phyloP scores from a whole-genome alignment of 2,888 invertebrate species.

The Xylocampa areola region DNA sequence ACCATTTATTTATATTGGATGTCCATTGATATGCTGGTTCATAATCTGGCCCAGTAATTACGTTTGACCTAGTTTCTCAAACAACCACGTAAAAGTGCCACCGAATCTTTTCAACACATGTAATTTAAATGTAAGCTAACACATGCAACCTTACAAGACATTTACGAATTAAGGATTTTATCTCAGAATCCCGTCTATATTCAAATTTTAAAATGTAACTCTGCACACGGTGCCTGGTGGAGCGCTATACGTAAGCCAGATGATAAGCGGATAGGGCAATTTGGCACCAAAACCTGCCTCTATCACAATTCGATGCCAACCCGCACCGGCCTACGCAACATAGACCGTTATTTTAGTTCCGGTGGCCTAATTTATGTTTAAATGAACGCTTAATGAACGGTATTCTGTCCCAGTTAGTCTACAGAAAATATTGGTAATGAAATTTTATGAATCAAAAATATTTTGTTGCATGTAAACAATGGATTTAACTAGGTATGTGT shows the following conservation, averaged over 20 bases:
- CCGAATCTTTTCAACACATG: conserved; percentile 2
- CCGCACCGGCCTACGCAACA: conserved; percentile 71
- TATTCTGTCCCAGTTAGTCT: conserved; percentile 60
- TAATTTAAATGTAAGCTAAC: conserved; percentile 9
- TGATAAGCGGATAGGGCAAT: conserved; percentile 86
- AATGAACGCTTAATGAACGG: conserved; percentile 68
- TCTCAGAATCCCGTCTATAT: conserved; percentile 62
- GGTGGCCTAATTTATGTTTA: conserved; percentile 79
- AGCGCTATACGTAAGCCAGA: conserved; percentile 77
- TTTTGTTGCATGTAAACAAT: conserved; percentile 39
- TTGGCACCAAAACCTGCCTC: conserved; percentile 80
- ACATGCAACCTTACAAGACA: conserved; percentile 18
- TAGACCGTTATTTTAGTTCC: conserved; percentile 76
- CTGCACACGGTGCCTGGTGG: conserved; percentile 17
- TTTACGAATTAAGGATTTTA: conserved; percentile 39
- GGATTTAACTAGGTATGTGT: conserved; percentile 25
- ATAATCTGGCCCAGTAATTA: conserved; percentile 9
- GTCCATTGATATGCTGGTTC: conserved; percentile 3
- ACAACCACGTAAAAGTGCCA: conserved; percentile 2
- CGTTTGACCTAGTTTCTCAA: conserved; percentile 33
- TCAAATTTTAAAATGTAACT: conserved; percentile 68
- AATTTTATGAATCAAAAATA: conserved; percentile 52
- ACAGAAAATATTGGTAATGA: conserved; percentile 54
- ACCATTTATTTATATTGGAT: neutral
- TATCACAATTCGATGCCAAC: conserved; percentile 83